Evolutionary conservation across 2,888 invertebrate genomes (phyloP), one percentile per base, ranked within the genome.

Genomic region (Zonitis immaculata): DNA sequence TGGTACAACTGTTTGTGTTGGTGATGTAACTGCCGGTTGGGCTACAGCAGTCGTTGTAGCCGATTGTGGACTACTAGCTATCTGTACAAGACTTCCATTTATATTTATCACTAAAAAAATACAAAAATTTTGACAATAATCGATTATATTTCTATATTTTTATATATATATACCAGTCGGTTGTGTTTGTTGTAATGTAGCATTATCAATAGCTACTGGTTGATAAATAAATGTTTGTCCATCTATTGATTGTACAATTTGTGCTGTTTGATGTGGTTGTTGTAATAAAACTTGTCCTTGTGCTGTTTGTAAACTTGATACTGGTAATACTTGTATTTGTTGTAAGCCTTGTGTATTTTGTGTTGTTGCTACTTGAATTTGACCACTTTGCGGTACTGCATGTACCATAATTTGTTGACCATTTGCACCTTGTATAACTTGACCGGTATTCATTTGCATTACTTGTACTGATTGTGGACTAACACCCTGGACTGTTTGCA

Each of bases 161-260:
- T n/a, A n/a, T n/a, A n/a, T n/a, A n/a, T 20, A 26, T 16, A 43
- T 63, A 73, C 75, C 75, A 65, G 83, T 83, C 1, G 84, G 83
- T 72, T 86, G 85, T 0, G 82, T 73, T 57, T 82, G 81, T 63
- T 80, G 82, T 47, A 80, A 76, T 56, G 77, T 76, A 30, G 71
- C 60, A 54, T 79, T 78, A 56, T 84, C 82, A 14, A 85, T 71
- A 42, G 82, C 76, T 27, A 85, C 80, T 0, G 92, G 91, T 72
- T 95, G 95, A 73, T 93, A 93, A 50, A 94, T 84, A 65, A 91
- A 89, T 0, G 95, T 93, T 76, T 95, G 95, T 1, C 96, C 96
- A 75, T 95, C 95, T 0, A 92, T 83, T 0, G 94, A 89, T 73
- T 95, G 95, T 28, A 95, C 86, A 39, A 95, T 79, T 74, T 95